phyloP scores from a whole-genome alignment of 2,888 invertebrate species.

The Esperia sulphurella region DNA sequence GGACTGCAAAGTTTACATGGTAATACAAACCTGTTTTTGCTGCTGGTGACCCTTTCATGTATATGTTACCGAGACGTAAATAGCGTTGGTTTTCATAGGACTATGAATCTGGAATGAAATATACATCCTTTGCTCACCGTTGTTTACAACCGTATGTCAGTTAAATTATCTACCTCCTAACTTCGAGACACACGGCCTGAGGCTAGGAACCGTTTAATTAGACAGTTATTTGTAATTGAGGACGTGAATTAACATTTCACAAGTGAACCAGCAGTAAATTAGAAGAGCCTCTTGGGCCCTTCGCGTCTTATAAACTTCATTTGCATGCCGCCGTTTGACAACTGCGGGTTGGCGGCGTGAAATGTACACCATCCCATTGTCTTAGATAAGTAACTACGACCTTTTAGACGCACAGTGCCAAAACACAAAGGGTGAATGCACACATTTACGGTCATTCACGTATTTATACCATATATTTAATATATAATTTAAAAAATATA shows the following conservation, averaged over 20 bases:
- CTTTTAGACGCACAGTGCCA: no score
- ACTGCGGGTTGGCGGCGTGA: not conserved
- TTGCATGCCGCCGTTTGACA: conserved; percentile 5
- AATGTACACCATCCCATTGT: not conserved
- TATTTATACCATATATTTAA: no score
- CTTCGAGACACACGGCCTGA: conserved; percentile 28
- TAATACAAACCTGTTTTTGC: no score
- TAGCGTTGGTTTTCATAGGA: no score
- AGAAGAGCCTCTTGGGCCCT: conserved; percentile 12
- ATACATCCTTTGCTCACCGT: not conserved
- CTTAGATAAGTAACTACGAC: no score
- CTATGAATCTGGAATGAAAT: no score
- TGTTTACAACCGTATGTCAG: conserved; percentile 10
- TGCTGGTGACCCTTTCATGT: no score
- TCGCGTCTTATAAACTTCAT: conserved; percentile 6
- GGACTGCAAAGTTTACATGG: no score
- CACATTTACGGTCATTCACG: no score
- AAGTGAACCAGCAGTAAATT: conserved; percentile 14
- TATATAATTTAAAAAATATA: no score
- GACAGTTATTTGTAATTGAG: conserved; percentile 40
- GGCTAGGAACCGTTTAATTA: conserved; percentile 37
- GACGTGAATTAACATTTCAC: conserved; percentile 27
- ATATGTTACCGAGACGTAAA: no score
- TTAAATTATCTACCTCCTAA: conserved; percentile 19
- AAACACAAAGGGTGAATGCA: no score